Percentiles rank a stretch among this genome's conserved stretches.
Evolutionary conservation across 2,797 vertebrate species (phyloP).

Genomic region (Cetoscarus ocellatus): DNA sequence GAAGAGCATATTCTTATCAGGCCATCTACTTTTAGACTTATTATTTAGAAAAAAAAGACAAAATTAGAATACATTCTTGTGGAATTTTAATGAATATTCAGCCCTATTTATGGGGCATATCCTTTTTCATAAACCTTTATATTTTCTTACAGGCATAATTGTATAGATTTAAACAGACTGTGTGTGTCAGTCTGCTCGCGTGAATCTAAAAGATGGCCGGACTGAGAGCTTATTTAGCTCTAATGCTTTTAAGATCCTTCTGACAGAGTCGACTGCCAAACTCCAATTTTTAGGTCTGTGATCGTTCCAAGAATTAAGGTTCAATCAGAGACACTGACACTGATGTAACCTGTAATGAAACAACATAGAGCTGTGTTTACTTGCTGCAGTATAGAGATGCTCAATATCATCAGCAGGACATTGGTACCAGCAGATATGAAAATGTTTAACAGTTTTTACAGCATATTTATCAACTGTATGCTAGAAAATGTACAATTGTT

Average conservation of each 20-base stretch:
- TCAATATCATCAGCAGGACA: background rate
- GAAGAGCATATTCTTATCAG: no score
- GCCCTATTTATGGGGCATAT: background rate
- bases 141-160: background rate
- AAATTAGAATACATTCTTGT: no score
- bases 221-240: conserved; percentile 19
- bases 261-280: conserved; percentile 1
- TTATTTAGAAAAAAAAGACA: no score
- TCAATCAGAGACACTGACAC: background rate
- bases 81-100: no score
- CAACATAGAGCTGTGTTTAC: background rate
- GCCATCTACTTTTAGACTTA: no score
- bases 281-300: background rate
- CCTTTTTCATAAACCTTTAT: background rate
- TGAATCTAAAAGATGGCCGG: background rate
- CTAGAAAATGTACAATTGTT: no score
- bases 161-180: background rate
- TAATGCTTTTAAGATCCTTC: conserved; percentile 22
- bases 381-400: background rate
- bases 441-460: no score
- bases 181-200: background rate
- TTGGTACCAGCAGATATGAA: no score
- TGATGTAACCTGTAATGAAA: background rate
- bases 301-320: conserved; percentile 13
- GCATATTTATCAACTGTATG: no score